Evolutionary conservation across 2,888 invertebrate genomes (phyloP), one percentile per base, ranked within the genome.

Genomic region (Drosophila eohydei): DNA sequence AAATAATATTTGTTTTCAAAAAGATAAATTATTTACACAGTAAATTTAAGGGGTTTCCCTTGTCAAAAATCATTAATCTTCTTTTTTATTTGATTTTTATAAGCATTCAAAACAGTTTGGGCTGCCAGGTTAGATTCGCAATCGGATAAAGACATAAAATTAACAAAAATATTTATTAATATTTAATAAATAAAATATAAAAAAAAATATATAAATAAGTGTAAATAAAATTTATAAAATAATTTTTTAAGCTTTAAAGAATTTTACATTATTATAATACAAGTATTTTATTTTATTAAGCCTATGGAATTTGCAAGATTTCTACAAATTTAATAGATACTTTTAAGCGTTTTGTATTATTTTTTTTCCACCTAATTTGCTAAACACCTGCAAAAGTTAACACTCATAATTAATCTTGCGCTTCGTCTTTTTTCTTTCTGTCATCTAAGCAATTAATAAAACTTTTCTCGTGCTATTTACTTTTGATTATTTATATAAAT

Each of bases 401-500:
- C 52, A 46, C 16, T 56, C 51, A 69, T 61, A 79, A 67, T 66
- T 57, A 70, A 62, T 67, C 48, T 46, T 66, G 52, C 38, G 54
- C 67, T 64, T 74, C 46, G 34, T 43, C 52, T 64, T 55, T 43
- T 11, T 26, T n/a, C n/a, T 14, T 36, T 5, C 26, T 16, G 40
- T 66, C 63, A 41, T 48, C 38, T 16, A 2, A 41, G 43, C 16
- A 70, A 52, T 44, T 57, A 46, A 59, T 54, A 38, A 38, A 51
- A 63, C 66, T 48, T 44, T 71, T 65, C 70, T 74, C 71, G 41
- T 74, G 38, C 28, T 60, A 64, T 44, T 59, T 54, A 59, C 44
- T 56, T 65, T 66, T 66, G 34, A 60, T 50, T 73, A 40, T 69
- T 56, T 60, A 70, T 77, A 64, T 74, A 80, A 77, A 80, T 58